Percentiles rank a stretch among this genome's conserved stretches.
phyloP scores from a whole-genome alignment of 2,113 vertebrate species.

The Cygnus buccinator region DNA sequence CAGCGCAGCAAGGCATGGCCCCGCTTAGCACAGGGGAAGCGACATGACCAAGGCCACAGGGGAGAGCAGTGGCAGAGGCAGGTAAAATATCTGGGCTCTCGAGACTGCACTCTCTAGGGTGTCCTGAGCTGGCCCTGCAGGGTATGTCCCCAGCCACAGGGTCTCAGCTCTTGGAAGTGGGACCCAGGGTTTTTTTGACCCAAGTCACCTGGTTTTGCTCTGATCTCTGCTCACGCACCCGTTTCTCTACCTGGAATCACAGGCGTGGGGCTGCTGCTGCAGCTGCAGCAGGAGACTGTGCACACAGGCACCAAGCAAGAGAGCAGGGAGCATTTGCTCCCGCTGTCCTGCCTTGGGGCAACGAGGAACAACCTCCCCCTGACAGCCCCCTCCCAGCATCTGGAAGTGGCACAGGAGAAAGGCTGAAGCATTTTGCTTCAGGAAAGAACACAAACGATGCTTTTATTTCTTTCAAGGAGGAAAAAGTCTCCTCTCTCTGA shows the following conservation, averaged over 20 bases:
- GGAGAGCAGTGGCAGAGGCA: not conserved
- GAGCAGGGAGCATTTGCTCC: too few species aligned
- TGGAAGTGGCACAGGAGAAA: not conserved
- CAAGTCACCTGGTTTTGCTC: not conserved
- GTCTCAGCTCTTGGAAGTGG: not conserved
- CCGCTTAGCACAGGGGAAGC: accelerated
- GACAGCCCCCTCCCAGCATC: too few species aligned
- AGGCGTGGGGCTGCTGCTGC: too few species aligned
- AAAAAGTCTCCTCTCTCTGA: not conserved
- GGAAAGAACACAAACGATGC: not conserved
- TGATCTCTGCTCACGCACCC: not conserved
- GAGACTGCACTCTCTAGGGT: too few species aligned
- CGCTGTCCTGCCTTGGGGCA: too few species aligned
- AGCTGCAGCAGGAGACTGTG: not conserved
- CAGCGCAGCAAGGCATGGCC: not conserved
- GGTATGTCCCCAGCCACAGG: not conserved
- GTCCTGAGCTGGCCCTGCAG: not conserved
- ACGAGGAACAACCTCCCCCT: too few species aligned
- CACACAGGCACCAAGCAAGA: not conserved
- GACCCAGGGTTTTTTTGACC: not conserved
- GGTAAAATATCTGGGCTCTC: not conserved
- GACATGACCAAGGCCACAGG: not conserved
- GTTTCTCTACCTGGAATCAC: too few species aligned
- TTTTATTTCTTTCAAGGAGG: not conserved
- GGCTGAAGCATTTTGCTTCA: not conserved